Evolutionary conservation across 2,113 vertebrate species (phyloP).

Genomic region (Chloroceryle aenea): DNA sequence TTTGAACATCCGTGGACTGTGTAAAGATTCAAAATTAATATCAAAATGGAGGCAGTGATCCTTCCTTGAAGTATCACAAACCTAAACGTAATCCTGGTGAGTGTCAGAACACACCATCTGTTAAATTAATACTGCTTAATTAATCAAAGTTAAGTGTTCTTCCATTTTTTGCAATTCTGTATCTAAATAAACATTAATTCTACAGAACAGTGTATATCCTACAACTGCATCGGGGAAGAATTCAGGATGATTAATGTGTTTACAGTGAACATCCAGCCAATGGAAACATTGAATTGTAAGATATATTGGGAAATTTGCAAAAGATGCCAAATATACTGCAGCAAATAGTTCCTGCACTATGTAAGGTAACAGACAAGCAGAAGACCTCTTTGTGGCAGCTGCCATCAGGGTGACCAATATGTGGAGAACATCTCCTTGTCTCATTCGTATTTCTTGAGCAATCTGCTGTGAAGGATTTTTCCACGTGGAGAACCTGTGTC

Average conservation of each 20-base stretch:
- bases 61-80: constrained; percentile 48
- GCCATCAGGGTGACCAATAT: not conserved
- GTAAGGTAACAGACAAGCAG: not conserved
- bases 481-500: fast-evolving
- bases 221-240: not conserved
- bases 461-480: not conserved
- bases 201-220: not conserved
- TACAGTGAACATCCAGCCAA: constrained; percentile 37
- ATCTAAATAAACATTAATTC: constrained; percentile 6
- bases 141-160: constrained; percentile 61
- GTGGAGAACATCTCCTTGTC: fast-evolving
- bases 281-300: not conserved
- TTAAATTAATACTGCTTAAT: constrained; percentile 66
- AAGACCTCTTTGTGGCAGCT: not conserved
- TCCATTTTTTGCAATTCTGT: not conserved
- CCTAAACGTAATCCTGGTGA: constrained; percentile 50
- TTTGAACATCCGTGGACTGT: constrained; percentile 30
- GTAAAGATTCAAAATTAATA: constrained; percentile 26
- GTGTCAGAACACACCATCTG: constrained; percentile 64
- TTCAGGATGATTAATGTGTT: constrained; percentile 66
- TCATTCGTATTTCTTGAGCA: not conserved
- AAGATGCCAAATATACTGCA: not conserved
- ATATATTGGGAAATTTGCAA: not conserved
- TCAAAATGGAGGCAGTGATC: constrained; percentile 44
- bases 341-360: not conserved